Evolutionary conservation across 2,113 vertebrate species (phyloP).

Genomic region (Datnioides undecimradiatus): DNA sequence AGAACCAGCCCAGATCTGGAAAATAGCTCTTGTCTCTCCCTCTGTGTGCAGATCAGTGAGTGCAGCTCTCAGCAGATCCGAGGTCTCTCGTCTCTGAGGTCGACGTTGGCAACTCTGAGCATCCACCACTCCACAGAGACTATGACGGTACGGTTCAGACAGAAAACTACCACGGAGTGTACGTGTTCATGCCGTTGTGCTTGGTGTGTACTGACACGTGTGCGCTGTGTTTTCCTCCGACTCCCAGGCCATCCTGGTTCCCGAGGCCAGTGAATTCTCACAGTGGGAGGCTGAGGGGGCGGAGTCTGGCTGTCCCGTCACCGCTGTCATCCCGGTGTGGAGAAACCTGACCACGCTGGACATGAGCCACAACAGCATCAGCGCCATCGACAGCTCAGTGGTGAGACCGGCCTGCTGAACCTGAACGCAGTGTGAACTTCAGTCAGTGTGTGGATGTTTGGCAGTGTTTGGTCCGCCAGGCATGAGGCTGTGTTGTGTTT

Average conservation of each 20-base stretch:
- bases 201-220: neutral
- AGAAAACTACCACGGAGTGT: rapidly evolving
- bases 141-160: constrained; percentile 87
- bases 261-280: constrained; percentile 93
- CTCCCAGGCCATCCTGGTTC: constrained; percentile 94
- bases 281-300: constrained; percentile 94
- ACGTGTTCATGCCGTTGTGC: neutral
- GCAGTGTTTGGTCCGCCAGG: no score
- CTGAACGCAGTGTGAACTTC: neutral
- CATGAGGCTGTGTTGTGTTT: no score
- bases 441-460: no score
- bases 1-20: neutral
- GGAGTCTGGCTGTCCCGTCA: constrained; percentile 86
- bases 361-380: constrained; percentile 95
- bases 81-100: constrained; percentile 90
- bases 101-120: constrained; percentile 90
- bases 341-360: constrained; percentile 93
- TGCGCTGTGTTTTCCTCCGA: neutral
- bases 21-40: neutral
- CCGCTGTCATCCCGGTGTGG: constrained; percentile 93
- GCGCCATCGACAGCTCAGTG: constrained; percentile 92
- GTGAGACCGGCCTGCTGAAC: constrained; percentile 80
- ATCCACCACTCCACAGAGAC: constrained; percentile 88
- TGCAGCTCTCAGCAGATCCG: constrained; percentile 90
- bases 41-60: constrained; percentile 87